Evolutionary conservation across 2,113 vertebrate species (phyloP).

Genomic region (Tretioscincus oriximinensis): DNA sequence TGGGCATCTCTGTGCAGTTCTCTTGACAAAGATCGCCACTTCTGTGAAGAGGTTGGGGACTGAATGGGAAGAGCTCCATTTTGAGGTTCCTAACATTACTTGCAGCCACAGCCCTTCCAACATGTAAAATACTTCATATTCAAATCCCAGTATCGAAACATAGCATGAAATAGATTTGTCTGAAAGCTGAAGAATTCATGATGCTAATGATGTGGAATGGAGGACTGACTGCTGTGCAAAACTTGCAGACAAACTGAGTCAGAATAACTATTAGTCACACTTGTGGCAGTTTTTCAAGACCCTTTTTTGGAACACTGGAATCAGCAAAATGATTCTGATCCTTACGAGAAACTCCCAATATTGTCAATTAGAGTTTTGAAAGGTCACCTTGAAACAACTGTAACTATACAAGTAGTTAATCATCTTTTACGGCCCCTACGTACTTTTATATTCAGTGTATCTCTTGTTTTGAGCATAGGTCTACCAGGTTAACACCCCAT

Average conservation of each 20-base stretch:
- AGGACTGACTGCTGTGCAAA: background rate
- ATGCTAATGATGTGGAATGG: background rate
- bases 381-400: background rate
- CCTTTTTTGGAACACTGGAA: background rate
- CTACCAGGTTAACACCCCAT: background rate
- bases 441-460: background rate
- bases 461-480: background rate
- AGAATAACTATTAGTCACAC: background rate
- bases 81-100: too few relatives aligned
- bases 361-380: background rate
- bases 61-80: too few relatives aligned
- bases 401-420: background rate
- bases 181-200: background rate
- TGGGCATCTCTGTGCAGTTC: too few relatives aligned
- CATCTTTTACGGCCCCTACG: background rate
- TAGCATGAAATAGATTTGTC: background rate
- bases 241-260: background rate
- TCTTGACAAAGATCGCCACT: too few relatives aligned
- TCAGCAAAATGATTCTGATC: background rate
- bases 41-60: too few relatives aligned
- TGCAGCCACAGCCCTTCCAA: too few relatives aligned
- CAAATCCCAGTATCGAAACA: background rate
- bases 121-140: background rate
- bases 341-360: background rate
- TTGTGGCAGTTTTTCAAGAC: background rate